Conservation (phyloP, 2,888 invertebrate genomes). For the Cerastis leucographa region DNA sequence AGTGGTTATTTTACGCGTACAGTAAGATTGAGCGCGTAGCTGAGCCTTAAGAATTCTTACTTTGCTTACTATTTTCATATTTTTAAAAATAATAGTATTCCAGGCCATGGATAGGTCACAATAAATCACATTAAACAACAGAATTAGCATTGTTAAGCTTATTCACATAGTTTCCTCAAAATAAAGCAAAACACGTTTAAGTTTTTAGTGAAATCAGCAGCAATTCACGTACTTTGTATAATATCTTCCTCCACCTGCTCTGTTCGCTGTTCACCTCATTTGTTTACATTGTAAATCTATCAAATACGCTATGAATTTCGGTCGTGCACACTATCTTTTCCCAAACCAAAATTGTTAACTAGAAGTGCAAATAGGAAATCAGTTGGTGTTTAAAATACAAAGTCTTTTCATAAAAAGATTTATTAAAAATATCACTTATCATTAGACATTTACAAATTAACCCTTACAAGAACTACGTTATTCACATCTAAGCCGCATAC, state of each 20-base stretch:
- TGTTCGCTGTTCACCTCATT: slow-evolving; percentile 10
- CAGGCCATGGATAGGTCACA: slow-evolving; percentile 1
- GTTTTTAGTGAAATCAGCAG: slow-evolving; percentile 14
- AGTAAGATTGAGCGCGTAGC: not conserved
- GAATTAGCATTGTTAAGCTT: slow-evolving; percentile 41
- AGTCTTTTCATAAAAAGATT: slow-evolving; percentile 2
- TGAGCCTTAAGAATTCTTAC: not conserved
- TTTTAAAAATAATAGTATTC: not conserved
- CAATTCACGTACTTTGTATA: slow-evolving; percentile 46
- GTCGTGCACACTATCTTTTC: slow-evolving; percentile 36
- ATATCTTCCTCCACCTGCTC: slow-evolving; percentile 32
- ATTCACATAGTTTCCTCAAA: not conserved
- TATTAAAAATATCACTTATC: slow-evolving; percentile 29
- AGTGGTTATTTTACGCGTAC: no score
- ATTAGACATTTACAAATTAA: slow-evolving; percentile 3
- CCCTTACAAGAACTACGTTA: not conserved
- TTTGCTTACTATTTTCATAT: not conserved
- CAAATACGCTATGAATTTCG: not conserved
- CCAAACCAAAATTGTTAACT: slow-evolving; percentile 42
- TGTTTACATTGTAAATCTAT: slow-evolving; percentile 10
- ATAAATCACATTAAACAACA: slow-evolving; percentile 6
- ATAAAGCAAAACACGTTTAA: slow-evolving; percentile 37
- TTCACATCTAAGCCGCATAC: slow-evolving; percentile 32
- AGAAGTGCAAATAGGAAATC: slow-evolving; percentile 38
- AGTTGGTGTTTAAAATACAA: slow-evolving; percentile 44